These are phyloP conservation scores for Caenorhabditis latens DNA, from an alignment of 1,140 invertebrate genomes.

Conservation along the genomic window DNA sequence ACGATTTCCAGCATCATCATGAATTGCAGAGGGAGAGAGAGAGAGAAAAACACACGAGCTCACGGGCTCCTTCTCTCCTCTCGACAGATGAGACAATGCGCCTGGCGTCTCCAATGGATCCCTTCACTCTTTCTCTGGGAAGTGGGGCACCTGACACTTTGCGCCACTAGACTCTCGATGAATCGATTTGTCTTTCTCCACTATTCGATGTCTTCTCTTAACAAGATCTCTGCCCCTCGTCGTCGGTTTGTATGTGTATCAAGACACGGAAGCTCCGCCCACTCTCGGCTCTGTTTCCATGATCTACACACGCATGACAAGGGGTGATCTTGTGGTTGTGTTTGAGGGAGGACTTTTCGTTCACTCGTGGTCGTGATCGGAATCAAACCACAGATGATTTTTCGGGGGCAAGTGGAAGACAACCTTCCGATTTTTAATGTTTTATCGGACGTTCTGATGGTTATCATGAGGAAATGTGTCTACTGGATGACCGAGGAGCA, in stretches of 20 bases:
- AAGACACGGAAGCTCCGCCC: not conserved
- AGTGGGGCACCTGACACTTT: constrained; percentile 32
- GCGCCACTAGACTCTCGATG: not conserved
- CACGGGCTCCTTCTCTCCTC: not conserved
- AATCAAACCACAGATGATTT: constrained; percentile 22
- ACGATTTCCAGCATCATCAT: not conserved
- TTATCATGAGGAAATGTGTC: too few relatives aligned
- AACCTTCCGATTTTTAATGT: constrained; percentile 5
- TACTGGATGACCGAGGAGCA: too few relatives aligned
- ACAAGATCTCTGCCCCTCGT: not conserved
- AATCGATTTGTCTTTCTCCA: constrained; percentile 47
- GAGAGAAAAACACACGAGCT: not conserved
- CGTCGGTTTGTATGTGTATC: not conserved
- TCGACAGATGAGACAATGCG: constrained; percentile 40
- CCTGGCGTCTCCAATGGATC: not conserved
- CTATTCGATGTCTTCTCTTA: not conserved
- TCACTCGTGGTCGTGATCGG: not conserved
- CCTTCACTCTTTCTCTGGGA: not conserved
- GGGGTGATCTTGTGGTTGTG: constrained; percentile 17
- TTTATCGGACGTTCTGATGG: not conserved
- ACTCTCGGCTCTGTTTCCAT: not conserved
- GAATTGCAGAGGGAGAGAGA: too few relatives aligned
- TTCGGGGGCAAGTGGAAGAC: not conserved
- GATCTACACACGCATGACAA: constrained; percentile 1
- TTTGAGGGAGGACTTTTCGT: not conserved